Base-by-base conservation (phyloP, 2,797 vertebrate species). In the Potorous gilbertii region DNA sequence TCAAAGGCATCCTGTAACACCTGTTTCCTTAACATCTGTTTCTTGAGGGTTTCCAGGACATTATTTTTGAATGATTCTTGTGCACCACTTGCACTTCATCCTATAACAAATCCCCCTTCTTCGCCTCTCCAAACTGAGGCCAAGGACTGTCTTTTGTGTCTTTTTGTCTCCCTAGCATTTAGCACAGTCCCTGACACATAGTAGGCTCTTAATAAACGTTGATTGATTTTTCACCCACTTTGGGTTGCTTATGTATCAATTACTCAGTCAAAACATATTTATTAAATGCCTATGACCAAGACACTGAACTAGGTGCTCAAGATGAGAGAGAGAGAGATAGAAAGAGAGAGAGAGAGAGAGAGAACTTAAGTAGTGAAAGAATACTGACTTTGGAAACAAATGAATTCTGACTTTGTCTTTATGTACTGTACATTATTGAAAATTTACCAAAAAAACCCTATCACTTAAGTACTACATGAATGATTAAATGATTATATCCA, bases 1-100 rank as follows among this genome's bases (percentile, higher is more conserved):
- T 95, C 94, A 96, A 95, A 94, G 40, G 11, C 40, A 81, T 81
- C 40, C 40, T 62, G n/a, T 29, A 62, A 89, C 1, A 90, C 74
- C 57, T 54, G 12, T 90, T 96, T 92, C 90, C 57, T 56, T 57
- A 27, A 94, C 52, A 95, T 55, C 50, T 93, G 56, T 9, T 92
- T 74, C 57, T 91, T 54, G n/a, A 92, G 95, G 46, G 28, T 93
- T 34, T 94, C 56, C 52, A 46, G 81, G 46, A 34, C 13, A 74
- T 81, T 62, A 9, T 95, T 56, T 50, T 56, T 92, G 40, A 28
- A 55, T 27, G 40, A 46, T 81, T 81, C 21, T 87, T 12, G 91
- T 92, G 28, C 27, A 92, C 24, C 74, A 50, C 52, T 2, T 92
- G 16, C 9, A 31, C 2, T 90, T 52, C 14, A 13, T 31, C 14